phyloP scores from a whole-genome alignment of 1,140 invertebrate genomes.

The Ostrea edulis region DNA sequence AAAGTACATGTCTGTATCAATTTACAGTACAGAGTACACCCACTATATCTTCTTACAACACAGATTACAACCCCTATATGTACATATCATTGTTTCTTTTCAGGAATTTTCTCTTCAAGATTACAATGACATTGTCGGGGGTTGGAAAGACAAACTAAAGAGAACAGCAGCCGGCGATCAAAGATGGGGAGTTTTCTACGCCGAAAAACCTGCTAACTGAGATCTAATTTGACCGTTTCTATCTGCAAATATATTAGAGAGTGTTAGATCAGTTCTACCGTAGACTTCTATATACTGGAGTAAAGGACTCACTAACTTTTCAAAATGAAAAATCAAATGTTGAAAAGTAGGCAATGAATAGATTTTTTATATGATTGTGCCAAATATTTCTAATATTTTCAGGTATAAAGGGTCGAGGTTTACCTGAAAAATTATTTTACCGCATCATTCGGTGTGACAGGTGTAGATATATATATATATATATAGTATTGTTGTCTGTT shows the following conservation, averaged over 20 bases:
- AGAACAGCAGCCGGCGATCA: conserved; percentile 81
- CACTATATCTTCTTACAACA: neutral
- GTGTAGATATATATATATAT: neutral
- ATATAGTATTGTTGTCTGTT: neutral
- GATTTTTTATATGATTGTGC: neutral
- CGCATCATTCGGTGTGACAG: neutral
- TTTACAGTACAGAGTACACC: neutral
- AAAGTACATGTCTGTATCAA: too few relatives aligned
- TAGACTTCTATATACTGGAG: too few relatives aligned
- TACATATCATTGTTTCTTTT: conserved; percentile 37
- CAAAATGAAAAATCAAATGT: too few relatives aligned
- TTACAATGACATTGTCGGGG: conserved; percentile 80
- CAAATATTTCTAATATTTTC: neutral
- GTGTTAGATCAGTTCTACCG: neutral
- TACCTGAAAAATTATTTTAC: neutral
- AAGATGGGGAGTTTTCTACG: conserved; percentile 81
- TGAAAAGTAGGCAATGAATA: neutral
- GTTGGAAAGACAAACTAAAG: conserved; percentile 82
- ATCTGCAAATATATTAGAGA: neutral
- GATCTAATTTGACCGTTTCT: neutral
- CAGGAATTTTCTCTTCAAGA: conserved; percentile 77
- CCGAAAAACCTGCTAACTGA: conserved; percentile 66
- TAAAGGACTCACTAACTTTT: neutral
- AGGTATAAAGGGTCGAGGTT: too few relatives aligned
- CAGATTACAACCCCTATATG: neutral